Evolutionary conservation across 2,113 vertebrate species (phyloP), one percentile per base, ranked within the genome.

Genomic region (Pardalotus punctatus): DNA sequence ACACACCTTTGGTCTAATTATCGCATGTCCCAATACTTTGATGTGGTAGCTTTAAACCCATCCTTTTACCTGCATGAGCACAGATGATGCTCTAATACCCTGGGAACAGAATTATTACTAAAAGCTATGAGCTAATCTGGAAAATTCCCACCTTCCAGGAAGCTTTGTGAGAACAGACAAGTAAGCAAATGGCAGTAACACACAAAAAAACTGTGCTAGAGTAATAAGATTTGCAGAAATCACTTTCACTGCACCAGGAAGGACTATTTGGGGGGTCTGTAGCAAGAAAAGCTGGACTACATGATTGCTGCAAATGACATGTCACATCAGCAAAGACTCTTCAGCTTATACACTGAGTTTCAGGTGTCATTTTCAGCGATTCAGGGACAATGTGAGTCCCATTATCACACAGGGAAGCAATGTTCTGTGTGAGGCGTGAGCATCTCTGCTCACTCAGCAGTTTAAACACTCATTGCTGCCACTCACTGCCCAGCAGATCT

Each of bases 311-410:
- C 28, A 90, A 93, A 53, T 18, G 48, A 35, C 27, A 74, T 4
- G 3, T 71, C 69, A 38, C 40, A 58, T 17, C 56, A 89, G 61
- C 50, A 92, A 80, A 79, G 43, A 17, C 47, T 69, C 10, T 40
- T 81, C 38, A 56, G 81, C 38, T 60, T 79, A 54, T 1, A 53
- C 17, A 36, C 28, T 43, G 56, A 91, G 47, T 91, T 89, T 78
- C 70, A 93, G 51, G 57, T 65, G 57, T 72, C n/a, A 65, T 51
- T 86, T 85, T 48, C 66, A 90, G 88, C 48, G 66, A 60, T 25
- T 45, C 48, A 86, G 74, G 40, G 40, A 67, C 85, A 92, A 50
- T 14, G 14, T 25, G 33, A 73, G 45, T 57, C 53, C 67, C 45
- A 24, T 66, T 83, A 61, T 57, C 72, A n/a, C 45, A 20, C 9